Evolutionary conservation across 2,797 vertebrate species (phyloP).

Genomic region (Aphelocoma californica): DNA sequence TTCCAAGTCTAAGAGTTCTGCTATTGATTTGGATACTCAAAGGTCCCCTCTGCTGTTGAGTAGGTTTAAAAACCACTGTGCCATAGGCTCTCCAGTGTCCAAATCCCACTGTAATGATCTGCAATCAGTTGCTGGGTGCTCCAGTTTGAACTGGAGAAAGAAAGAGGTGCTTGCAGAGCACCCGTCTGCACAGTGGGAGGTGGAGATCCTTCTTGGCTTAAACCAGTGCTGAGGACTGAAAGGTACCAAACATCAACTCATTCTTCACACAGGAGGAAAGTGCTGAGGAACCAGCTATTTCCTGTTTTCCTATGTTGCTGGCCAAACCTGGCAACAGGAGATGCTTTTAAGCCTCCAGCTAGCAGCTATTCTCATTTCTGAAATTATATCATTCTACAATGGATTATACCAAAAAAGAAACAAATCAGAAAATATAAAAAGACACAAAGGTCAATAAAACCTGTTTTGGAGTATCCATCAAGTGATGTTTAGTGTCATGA

Average conservation of each 20-base stretch:
- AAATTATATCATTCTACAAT: not conserved
- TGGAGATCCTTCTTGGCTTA: not conserved
- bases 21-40: not conserved
- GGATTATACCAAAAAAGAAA: slow-evolving; percentile 9
- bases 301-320: not conserved
- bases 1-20: not conserved
- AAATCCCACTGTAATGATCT: not conserved
- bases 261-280: not conserved
- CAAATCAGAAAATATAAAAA: not conserved
- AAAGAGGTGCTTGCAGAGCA: not conserved
- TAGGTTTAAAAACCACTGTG: not conserved
- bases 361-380: not conserved
- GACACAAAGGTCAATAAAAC: slow-evolving; percentile 28
- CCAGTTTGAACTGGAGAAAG: not conserved
- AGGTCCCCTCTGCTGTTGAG: not conserved
- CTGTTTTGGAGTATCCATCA: slow-evolving; percentile 21
- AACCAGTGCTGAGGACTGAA: not conserved
- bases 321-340: not conserved
- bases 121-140: not conserved
- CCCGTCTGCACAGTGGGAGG: not conserved
- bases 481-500: not conserved
- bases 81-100: not conserved
- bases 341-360: not conserved
- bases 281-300: not conserved
- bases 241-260: not conserved